Conservation (phyloP, 1,140 invertebrate species). For the Procambarus virginalis region DNA sequence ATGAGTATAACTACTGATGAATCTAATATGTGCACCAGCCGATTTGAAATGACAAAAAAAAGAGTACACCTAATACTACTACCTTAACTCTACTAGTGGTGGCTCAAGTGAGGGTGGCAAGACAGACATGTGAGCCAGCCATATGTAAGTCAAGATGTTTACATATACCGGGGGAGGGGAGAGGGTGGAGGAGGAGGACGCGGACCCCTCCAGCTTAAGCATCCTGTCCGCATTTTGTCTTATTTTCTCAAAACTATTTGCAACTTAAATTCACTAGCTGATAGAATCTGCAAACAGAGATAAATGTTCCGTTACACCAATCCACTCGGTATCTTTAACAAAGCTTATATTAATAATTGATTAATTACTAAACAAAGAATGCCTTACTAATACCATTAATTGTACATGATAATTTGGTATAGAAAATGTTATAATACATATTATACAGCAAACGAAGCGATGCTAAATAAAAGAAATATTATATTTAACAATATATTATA, state of each 20-base stretch:
- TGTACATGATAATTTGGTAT: no score
- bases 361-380: not conserved
- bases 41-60: no score
- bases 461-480: no score
- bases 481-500: no score
- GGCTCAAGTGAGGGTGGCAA: not conserved
- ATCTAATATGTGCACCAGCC: no score
- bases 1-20: no score
- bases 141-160: not conserved
- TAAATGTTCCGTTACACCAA: conserved; percentile 13
- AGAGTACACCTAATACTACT: not conserved
- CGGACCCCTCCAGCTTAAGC: not conserved
- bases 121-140: not conserved
- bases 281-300: conserved; percentile 36
- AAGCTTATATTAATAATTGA: not conserved
- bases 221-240: conserved; percentile 2
- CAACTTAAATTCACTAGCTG: conserved; percentile 41
- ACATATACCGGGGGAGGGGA: not conserved
- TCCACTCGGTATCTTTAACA: not conserved
- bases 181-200: not conserved
- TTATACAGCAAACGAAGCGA: no score
- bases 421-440: no score
- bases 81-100: not conserved
- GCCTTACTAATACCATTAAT: not conserved
- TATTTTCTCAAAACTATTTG: not conserved